Conservation (phyloP, 2,797 vertebrate species). For the Tragopan temminckii region DNA sequence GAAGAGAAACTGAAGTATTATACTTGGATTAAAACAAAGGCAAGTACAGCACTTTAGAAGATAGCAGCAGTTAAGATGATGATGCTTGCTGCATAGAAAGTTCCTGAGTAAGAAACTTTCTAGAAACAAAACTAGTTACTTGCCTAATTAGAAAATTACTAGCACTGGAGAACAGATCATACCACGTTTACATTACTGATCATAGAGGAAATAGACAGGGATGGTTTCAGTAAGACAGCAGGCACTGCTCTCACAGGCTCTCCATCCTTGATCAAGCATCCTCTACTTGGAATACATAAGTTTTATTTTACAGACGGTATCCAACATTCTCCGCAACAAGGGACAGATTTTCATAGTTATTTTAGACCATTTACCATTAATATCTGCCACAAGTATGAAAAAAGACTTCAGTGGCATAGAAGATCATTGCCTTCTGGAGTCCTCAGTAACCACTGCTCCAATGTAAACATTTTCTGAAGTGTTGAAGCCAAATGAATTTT, state of each 20-base stretch:
- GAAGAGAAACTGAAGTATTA: background rate
- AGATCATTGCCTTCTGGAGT: background rate
- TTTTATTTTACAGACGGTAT: conserved; percentile 29
- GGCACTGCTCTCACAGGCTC: background rate
- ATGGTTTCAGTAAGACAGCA: background rate
- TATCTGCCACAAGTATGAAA: conserved; percentile 26
- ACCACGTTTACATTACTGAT: background rate
- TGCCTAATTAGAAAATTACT: background rate
- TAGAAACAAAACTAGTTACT: conserved; percentile 38
- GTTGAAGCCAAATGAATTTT: background rate
- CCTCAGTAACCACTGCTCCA: background rate
- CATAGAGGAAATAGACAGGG: background rate
- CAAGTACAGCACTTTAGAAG: background rate
- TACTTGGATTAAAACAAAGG: background rate
- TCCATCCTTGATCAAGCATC: background rate
- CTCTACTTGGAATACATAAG: background rate
- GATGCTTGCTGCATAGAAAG: background rate
- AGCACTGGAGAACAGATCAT: background rate
- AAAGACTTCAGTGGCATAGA: background rate
- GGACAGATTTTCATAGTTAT: background rate
- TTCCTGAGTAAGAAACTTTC: conserved; percentile 40
- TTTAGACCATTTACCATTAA: conserved; percentile 24
- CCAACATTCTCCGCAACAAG: background rate
- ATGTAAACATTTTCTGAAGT: conserved; percentile 26
- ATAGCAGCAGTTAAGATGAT: conserved; percentile 42